These are phyloP conservation scores for Eupithecia dodoneata DNA, from an alignment of 2,888 invertebrate species.

Conservation along the genomic window DNA sequence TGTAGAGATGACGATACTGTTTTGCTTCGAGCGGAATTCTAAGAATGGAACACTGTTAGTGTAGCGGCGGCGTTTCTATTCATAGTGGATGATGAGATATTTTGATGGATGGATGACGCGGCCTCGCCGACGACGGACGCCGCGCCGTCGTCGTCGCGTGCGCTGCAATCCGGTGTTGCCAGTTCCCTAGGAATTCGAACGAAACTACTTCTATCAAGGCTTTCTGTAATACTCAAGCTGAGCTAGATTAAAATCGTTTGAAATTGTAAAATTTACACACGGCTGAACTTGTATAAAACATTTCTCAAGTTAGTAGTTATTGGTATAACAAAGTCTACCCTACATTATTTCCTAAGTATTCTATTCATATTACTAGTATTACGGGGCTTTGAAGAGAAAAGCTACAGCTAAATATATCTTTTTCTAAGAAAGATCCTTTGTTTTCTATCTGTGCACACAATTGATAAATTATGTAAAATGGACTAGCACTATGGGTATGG, in stretches of 20 bases:
- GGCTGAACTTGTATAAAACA: not conserved
- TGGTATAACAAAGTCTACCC: not conserved
- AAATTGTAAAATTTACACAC: not conserved
- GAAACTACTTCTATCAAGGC: not conserved
- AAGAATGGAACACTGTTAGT: conserved; percentile 71
- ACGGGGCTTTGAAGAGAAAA: not conserved
- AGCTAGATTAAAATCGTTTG: not conserved
- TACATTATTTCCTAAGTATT: not conserved
- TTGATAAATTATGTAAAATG: not conserved
- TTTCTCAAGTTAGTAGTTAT: not conserved
- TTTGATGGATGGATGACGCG: conserved; percentile 79
- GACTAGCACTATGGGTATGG: conserved; percentile 27
- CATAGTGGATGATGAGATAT: conserved; percentile 75
- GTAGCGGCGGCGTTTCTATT: conserved; percentile 66
- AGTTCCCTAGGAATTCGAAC: conserved; percentile 12
- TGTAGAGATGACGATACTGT: conserved; percentile 61
- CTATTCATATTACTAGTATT: not conserved
- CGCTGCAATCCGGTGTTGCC: conserved; percentile 32
- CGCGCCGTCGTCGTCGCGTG: conserved; percentile 40
- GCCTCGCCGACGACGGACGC: conserved; percentile 62
- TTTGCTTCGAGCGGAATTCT: conserved; percentile 72
- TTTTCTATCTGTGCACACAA: not conserved
- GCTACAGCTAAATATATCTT: not conserved
- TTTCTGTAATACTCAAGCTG: not conserved
- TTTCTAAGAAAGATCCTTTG: not conserved